phyloP scores from a whole-genome alignment of 2,113 vertebrate genomes.

The Xenus cinereus region DNA sequence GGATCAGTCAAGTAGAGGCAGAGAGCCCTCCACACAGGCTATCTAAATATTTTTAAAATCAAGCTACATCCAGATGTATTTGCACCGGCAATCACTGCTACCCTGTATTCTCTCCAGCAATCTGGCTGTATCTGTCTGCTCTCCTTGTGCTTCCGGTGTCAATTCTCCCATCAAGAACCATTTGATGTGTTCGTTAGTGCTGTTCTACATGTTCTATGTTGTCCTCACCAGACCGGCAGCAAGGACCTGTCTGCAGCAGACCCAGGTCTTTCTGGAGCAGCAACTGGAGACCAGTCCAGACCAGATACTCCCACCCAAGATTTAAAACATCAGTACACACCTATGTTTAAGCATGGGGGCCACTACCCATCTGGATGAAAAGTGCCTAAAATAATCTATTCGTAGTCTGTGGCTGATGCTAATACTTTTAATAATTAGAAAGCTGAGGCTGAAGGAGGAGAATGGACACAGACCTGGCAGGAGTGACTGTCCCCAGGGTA shows the following conservation, averaged over 20 bases:
- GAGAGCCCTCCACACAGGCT: not conserved
- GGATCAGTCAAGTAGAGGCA: not conserved
- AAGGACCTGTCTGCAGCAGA: not conserved
- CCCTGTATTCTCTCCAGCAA: not conserved
- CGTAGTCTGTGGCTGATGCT: not conserved
- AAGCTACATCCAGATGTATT: not conserved
- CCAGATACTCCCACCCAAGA: not conserved
- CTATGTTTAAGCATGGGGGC: not conserved
- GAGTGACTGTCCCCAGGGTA: not conserved
- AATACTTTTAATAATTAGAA: not conserved
- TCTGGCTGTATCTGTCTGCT: not conserved
- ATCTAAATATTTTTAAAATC: not conserved
- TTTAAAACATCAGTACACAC: not conserved
- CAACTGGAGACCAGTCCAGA: not conserved
- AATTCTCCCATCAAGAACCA: not conserved
- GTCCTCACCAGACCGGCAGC: not conserved
- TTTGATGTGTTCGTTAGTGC: not conserved
- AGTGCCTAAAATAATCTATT: not conserved
- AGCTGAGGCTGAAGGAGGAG: not conserved
- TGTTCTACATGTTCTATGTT: not conserved
- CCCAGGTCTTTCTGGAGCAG: not conserved
- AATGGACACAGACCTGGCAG: not conserved
- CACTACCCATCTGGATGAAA: not conserved
- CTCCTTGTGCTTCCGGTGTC: not conserved
- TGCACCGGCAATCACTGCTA: not conserved